These are phyloP conservation scores for Ceratitis capitata DNA, from an alignment of 1,140 invertebrate genomes.

Conservation along the genomic window DNA sequence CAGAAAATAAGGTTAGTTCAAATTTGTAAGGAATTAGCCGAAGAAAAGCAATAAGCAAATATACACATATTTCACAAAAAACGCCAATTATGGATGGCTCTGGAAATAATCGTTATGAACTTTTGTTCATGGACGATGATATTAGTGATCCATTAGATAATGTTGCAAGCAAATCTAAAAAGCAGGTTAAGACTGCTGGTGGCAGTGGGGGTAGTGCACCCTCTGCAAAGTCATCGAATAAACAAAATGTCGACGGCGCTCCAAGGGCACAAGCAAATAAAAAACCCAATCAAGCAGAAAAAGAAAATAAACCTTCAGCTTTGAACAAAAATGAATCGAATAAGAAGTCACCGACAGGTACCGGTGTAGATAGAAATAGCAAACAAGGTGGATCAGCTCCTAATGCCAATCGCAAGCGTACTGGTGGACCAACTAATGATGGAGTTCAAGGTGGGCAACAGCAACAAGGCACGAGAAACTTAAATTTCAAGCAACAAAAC, in stretches of 20 bases:
- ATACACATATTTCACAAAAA: conserved; percentile 39
- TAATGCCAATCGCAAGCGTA: conserved; percentile 42
- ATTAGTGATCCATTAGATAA: conserved; percentile 89
- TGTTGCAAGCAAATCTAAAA: conserved; percentile 85
- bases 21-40: conserved; percentile 11
- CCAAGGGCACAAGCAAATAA: conserved; percentile 43
- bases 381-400: conserved; percentile 52
- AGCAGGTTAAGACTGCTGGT: conserved; percentile 59
- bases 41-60: conserved; percentile 40
- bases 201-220: conserved; percentile 41
- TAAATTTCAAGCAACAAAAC: conserved; percentile 64
- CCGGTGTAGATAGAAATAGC: conserved; percentile 46
- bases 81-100: conserved; percentile 76
- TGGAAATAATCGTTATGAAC: conserved; percentile 94
- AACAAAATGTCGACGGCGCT: conserved; percentile 38
- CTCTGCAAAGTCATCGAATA: conserved; percentile 46
- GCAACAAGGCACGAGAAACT: conserved; percentile 54
- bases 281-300: conserved; percentile 73
- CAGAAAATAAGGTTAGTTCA: conserved; percentile 62
- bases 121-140: conserved; percentile 88
- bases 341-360: conserved; percentile 48
- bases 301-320: conserved; percentile 80
- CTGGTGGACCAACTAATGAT: conserved; percentile 54
- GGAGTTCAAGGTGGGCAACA: conserved; percentile 58
- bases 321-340: conserved; percentile 58